These are phyloP conservation scores for Drosophila multiciliata DNA, from an alignment of 2,888 invertebrate genomes.

Conservation along the genomic window DNA sequence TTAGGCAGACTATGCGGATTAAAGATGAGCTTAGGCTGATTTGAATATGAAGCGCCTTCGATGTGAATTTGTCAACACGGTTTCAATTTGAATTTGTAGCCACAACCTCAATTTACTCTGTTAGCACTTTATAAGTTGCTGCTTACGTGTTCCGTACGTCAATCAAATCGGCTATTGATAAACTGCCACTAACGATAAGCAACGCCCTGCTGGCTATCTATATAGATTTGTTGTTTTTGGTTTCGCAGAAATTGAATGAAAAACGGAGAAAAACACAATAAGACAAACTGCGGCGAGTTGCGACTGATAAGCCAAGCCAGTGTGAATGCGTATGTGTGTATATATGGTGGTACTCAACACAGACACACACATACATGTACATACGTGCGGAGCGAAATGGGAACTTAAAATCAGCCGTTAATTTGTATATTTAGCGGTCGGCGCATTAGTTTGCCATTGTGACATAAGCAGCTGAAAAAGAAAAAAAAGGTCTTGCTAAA, in stretches of 20 bases:
- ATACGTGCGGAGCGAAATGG: conserved; percentile 11
- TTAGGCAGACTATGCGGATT: background rate
- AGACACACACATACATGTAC: background rate
- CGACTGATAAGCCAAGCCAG: conserved; percentile 39
- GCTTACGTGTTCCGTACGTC: conserved; percentile 69
- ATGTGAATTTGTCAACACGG: background rate
- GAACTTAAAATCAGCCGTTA: conserved; percentile 16
- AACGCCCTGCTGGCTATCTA: conserved; percentile 13
- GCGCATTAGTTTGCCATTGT: conserved; percentile 33
- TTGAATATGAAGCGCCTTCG: background rate
- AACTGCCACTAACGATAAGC: conserved; percentile 65
- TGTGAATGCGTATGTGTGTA: background rate
- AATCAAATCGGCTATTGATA: conserved; percentile 70
- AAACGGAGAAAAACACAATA: conserved; percentile 37
- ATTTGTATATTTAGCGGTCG: conserved; percentile 37
- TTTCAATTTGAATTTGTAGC: background rate
- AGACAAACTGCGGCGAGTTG: conserved; percentile 15
- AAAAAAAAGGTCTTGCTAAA: conserved; percentile 29
- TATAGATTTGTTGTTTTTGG: conserved; percentile 8
- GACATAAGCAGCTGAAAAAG: conserved; percentile 64
- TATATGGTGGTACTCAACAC: background rate
- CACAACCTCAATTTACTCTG: conserved; percentile 26
- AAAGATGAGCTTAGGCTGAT: background rate
- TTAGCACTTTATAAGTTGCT: conserved; percentile 22
- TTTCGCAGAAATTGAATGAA: conserved; percentile 47